Conservation (phyloP, 2,888 invertebrate genomes). For the Idaea dimidiata region DNA sequence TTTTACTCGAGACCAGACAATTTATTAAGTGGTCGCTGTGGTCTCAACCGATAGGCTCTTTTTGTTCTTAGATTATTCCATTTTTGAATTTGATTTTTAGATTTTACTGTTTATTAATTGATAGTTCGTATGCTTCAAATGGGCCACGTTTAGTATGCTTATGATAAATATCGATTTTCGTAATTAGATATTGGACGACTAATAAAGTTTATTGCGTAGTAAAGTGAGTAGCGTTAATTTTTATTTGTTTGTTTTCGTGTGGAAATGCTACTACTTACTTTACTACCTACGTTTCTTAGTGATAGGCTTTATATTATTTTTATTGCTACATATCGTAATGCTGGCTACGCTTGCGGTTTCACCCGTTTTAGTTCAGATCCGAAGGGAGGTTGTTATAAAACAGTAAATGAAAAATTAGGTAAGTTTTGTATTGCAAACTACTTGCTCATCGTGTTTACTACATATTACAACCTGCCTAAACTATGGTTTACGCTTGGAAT, state of each 20-base stretch:
- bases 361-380: no score
- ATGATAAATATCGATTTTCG: neutral
- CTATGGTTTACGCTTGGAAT: no score
- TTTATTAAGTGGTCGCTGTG: constrained; percentile 67
- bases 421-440: no score
- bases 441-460: no score
- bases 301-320: neutral
- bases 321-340: neutral
- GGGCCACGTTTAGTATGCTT: constrained; percentile 5
- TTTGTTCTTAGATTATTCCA: constrained; percentile 41
- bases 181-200: constrained; percentile 5
- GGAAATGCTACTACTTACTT: neutral
- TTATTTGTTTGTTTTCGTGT: constrained; percentile 11
- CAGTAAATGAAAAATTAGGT: no score
- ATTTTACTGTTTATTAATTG: constrained; percentile 57
- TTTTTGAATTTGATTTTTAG: constrained; percentile 48
- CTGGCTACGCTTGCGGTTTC: no score
- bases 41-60: constrained; percentile 30
- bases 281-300: neutral
- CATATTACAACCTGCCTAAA: no score
- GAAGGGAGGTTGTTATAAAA: no score
- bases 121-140: constrained; percentile 37
- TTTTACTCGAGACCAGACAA: constrained; percentile 57
- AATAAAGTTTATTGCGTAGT: constrained; percentile 12
- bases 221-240: constrained; percentile 17